Evolutionary conservation across 2,888 invertebrate species (phyloP).

Genomic region (Tortricodes alternella): DNA sequence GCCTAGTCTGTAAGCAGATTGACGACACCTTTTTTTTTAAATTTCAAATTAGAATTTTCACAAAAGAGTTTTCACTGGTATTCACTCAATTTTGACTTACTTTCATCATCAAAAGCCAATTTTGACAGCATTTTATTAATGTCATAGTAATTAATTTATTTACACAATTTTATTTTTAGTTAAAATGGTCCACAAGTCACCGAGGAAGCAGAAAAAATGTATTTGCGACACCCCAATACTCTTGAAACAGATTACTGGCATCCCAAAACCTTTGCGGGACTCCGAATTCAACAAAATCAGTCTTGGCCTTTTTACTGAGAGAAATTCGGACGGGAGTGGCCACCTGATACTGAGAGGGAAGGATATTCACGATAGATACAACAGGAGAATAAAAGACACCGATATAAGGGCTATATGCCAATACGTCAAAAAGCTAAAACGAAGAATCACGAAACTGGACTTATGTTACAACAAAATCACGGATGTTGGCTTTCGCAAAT

Average conservation of each 20-base stretch:
- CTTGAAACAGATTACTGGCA: slow-evolving; percentile 54
- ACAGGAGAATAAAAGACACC: slow-evolving; percentile 65
- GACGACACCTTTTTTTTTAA: no score
- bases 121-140: neutral
- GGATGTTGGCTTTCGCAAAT: slow-evolving; percentile 70
- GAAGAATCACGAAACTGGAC: slow-evolving; percentile 75
- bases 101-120: neutral
- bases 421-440: slow-evolving; percentile 68
- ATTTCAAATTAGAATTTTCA: no score
- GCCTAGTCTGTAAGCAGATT: no score
- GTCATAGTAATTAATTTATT: slow-evolving; percentile 4
- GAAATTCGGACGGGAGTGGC: slow-evolving; percentile 80
- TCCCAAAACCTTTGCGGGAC: slow-evolving; percentile 39
- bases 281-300: slow-evolving; percentile 58
- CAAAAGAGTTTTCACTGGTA: no score
- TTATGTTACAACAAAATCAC: slow-evolving; percentile 83
- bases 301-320: slow-evolving; percentile 70
- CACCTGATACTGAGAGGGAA: slow-evolving; percentile 77
- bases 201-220: slow-evolving; percentile 48
- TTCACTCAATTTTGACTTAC: no score
- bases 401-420: slow-evolving; percentile 77
- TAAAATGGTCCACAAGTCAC: slow-evolving; percentile 2
- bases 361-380: slow-evolving; percentile 70
- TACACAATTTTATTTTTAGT: slow-evolving; percentile 9
- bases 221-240: slow-evolving; percentile 54